A percentile compares a stretch with the other conserved stretches of the same genome.
Conservation (phyloP, 1,140 invertebrate species). For the Liolophura sinensis region DNA sequence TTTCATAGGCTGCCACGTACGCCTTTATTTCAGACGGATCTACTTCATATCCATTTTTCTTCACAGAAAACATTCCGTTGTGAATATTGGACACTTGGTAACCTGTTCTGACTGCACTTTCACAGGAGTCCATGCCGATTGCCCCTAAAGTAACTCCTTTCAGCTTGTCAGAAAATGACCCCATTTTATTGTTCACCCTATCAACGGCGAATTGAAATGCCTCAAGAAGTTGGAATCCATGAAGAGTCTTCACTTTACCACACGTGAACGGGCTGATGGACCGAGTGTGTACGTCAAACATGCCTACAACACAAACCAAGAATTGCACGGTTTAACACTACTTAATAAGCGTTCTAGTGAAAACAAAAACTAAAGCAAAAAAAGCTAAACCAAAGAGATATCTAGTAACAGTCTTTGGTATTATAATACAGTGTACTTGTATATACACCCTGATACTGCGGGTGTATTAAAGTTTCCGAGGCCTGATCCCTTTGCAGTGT, state of each 20-base stretch:
- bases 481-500: too few relatives aligned
- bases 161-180: slow-evolving; percentile 40
- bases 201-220: slow-evolving; percentile 51
- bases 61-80: slow-evolving; percentile 34
- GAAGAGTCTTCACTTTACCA: slow-evolving; percentile 42
- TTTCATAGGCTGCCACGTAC: slow-evolving; percentile 46
- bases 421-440: too few relatives aligned
- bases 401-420: too few relatives aligned
- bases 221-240: slow-evolving; percentile 51
- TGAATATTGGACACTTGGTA: slow-evolving; percentile 48
- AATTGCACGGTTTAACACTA: too few relatives aligned
- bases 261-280: slow-evolving; percentile 41
- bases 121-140: slow-evolving; percentile 47
- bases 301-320: slow-evolving; percentile 29
- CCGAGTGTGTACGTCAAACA: slow-evolving; percentile 50
- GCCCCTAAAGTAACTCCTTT: slow-evolving; percentile 44
- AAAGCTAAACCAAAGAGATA: too few relatives aligned
- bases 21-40: slow-evolving; percentile 39
- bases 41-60: slow-evolving; percentile 26
- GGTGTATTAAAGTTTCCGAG: too few relatives aligned
- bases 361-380: too few relatives aligned
- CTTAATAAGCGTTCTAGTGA: too few relatives aligned
- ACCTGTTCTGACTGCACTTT: slow-evolving; percentile 40
- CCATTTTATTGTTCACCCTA: slow-evolving; percentile 44
- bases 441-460: too few relatives aligned